A percentile compares a stretch with the other conserved stretches of the same genome.
Evolutionary conservation across 2,113 vertebrate genomes (phyloP).

Genomic region (Hydropotes inermis): DNA sequence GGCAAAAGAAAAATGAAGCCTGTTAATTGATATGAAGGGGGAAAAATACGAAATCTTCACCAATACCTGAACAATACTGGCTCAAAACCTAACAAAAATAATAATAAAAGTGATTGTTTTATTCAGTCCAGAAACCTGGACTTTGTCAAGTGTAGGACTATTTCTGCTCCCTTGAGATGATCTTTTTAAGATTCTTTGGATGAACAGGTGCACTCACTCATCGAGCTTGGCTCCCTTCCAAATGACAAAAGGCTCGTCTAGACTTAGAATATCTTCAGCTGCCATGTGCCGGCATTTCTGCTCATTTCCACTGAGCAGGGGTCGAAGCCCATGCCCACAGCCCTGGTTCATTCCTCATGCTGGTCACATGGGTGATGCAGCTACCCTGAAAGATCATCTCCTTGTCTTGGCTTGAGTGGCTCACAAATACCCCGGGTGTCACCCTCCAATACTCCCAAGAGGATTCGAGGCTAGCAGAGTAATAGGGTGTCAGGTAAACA

Average conservation of each 20-base stretch:
- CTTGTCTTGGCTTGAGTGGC: not conserved
- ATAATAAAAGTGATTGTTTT: not conserved
- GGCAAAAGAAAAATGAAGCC: not conserved
- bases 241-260: not conserved
- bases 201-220: not conserved
- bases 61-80: not conserved
- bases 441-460: not conserved
- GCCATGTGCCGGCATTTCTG: not conserved
- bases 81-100: not conserved
- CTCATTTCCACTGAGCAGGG: not conserved
- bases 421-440: not conserved
- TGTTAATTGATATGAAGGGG: not conserved
- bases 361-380: not conserved
- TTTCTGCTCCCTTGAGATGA: not conserved
- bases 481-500: not conserved
- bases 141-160: not conserved
- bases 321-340: not conserved
- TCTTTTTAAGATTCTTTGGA: constrained; percentile 7
- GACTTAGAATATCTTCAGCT: not conserved
- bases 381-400: not conserved
- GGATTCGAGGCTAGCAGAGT: not conserved
- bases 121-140: not conserved
- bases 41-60: not conserved
- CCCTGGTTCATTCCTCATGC: not conserved
- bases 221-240: not conserved